These are phyloP conservation scores for Scalopus aquaticus DNA, from an alignment of 2,113 vertebrate genomes.

Conservation along the genomic window DNA sequence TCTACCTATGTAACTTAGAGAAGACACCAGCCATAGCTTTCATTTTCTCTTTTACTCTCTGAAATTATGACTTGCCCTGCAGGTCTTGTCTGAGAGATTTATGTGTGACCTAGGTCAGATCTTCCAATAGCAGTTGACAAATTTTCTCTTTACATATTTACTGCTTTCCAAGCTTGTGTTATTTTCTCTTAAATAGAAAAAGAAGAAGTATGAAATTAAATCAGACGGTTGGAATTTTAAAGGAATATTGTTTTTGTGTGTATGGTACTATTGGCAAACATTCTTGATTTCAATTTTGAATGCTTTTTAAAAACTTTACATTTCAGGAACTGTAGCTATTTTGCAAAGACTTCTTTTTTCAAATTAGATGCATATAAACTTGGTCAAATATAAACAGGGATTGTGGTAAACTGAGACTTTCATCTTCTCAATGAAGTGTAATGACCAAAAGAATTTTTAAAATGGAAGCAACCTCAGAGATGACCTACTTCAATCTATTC, in stretches of 20 bases:
- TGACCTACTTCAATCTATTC: not conserved
- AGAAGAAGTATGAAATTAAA: slow-evolving; percentile 79
- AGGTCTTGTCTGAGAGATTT: slow-evolving; percentile 91
- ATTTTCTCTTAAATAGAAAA: slow-evolving; percentile 85
- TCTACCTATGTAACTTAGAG: slow-evolving; percentile 80
- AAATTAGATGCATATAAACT: not conserved
- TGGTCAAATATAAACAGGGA: not conserved
- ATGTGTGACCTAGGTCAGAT: slow-evolving; percentile 91
- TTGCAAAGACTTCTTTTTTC: not conserved
- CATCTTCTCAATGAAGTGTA: slow-evolving; percentile 14
- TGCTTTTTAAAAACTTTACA: not conserved
- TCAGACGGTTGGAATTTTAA: slow-evolving; percentile 60
- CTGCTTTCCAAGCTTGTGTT: slow-evolving; percentile 85
- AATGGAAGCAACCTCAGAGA: not conserved
- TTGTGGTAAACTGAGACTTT: not conserved
- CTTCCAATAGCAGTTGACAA: slow-evolving; percentile 89
- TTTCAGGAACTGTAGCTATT: not conserved
- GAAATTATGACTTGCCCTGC: slow-evolving; percentile 91
- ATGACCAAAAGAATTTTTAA: not conserved
- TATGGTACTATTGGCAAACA: not conserved
- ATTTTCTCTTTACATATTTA: slow-evolving; percentile 92
- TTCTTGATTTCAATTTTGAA: not conserved
- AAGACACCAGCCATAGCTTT: slow-evolving; percentile 81
- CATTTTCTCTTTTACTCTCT: slow-evolving; percentile 90
- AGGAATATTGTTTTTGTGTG: not conserved